Base-by-base conservation (phyloP, 2,888 invertebrate species). In the Cheilosia impressa region DNA sequence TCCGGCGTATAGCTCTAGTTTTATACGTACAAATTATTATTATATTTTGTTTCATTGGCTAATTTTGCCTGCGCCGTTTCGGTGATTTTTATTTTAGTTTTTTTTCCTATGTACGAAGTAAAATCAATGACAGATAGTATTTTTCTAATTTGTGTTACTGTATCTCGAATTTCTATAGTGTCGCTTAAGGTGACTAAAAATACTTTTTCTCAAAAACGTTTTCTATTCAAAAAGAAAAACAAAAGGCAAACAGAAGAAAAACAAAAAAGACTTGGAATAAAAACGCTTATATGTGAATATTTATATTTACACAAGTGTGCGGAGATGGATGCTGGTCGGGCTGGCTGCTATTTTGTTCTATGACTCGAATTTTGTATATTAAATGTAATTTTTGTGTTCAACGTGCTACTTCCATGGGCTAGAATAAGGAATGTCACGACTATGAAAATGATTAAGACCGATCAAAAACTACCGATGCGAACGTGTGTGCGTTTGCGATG, bases 131-230 rank as follows among this genome's bases (percentile, higher is more conserved):
- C 34, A 79, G 52, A 58, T 77, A 19, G 17, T 43, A 31, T 68
- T 63, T 45, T 52, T 68, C 43, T 60, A 34, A 52, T 63, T 72
- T 66, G 47, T 77, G 41, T 72, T 82, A 71, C 78, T 69, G 65
- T 71, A 77, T 65, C 62, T 82, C 77, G 71, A 53, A 77, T 77
- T 82, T 77, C 82, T 82, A 13, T 10, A 58, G 76, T 68, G 72
- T 78, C 72, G 73, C 68, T 34, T 62, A 63, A 55, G 62, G 58
- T 62, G 62, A 73, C 83, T 83, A 83, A 83, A 83, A 83, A 83
- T 78, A 83, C 60, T 73, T 73, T 52, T 68, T 55, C 68, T 72
- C 55, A 55, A 55, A 68, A 80, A 68, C 38, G 31, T 58, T 27
- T 7, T 73, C 24, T 71, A 53, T 71, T 7, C 22, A 53, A 41